Base-by-base conservation (phyloP, 2,888 invertebrate genomes). In the Rhorus exstirpatorius region DNA sequence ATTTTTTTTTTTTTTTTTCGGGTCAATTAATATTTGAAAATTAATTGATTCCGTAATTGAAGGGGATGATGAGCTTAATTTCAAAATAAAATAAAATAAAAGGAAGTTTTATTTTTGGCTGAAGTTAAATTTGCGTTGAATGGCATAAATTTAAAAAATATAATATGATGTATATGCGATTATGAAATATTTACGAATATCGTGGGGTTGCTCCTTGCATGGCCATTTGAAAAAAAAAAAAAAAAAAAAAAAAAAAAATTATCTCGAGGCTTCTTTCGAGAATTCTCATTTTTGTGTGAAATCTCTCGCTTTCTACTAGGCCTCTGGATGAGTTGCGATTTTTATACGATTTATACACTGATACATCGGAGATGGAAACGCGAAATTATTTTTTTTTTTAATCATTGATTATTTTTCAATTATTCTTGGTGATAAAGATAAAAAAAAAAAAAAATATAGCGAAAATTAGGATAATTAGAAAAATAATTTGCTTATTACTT, bases 311-410 rank as follows among this genome's bases (percentile, higher is more conserved):
- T 76, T 44, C 49, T 65, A 46, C 65, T 31, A 44, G 60, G 65
- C 58, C 55, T 70, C 79, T 17, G n/a, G n/a, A 68, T 61, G 46
- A 53, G 60, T 70, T 67, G 61, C 61, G 51, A 81, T 65, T 81
- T 81, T 81, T 81, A 72, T 81, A 81, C 81, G 44, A 81, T 77
- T 81, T 71, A 72, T 61, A 76, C 76, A 72, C 77, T 49, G 17
- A 44, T 63, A 63, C 10, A 14, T 63, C 60, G 4, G 24, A 65
- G 46, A 31, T 61, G 41, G 61, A 38, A 17, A 38, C 19, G 61
- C 38, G 10, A 19, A 41, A 61, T 41, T 6, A 61, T 19, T 41
- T 41, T n/a, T n/a, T n/a, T n/a, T n/a, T n/a, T n/a, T n/a, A n/a
- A n/a, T n/a, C n/a, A n/a, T n/a, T n/a, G n/a, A n/a, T n/a, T n/a